Percentiles rank a stretch among this genome's conserved stretches.
These are phyloP conservation scores for Tipula confusa DNA, from an alignment of 2,888 invertebrate species.

Conservation along the genomic window DNA sequence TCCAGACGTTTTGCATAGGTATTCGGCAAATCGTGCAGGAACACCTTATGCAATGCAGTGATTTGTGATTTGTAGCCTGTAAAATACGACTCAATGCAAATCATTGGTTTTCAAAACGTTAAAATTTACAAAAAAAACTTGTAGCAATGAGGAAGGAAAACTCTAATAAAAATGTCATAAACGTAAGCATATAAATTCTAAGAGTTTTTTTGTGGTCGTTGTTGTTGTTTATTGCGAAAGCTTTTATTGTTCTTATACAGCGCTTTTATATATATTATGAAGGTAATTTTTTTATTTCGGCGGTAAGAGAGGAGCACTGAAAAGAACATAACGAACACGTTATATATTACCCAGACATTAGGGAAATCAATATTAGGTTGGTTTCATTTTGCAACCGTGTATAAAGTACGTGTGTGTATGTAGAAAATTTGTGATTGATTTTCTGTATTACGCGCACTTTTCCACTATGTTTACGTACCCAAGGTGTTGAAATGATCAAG, in stretches of 20 bases:
- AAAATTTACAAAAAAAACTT: not conserved
- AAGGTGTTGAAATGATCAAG: not conserved
- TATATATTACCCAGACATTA: slow-evolving; percentile 12
- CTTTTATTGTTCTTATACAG: not conserved
- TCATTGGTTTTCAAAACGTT: not conserved
- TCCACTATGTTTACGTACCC: not conserved
- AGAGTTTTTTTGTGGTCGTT: no score
- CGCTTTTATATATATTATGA: slow-evolving; percentile 3
- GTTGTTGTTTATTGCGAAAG: not conserved
- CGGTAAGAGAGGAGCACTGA: not conserved
- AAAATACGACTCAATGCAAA: not conserved
- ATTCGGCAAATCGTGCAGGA: no score
- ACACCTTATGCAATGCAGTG: not conserved
- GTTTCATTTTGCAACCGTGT: not conserved
- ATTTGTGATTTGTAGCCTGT: not conserved
- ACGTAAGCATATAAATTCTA: slow-evolving; percentile 3
- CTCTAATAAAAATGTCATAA: slow-evolving; percentile 12
- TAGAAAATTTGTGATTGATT: not conserved
- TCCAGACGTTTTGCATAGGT: no score
- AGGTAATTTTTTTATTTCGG: slow-evolving; percentile 25
- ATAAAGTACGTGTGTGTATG: not conserved
- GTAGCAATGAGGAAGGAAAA: not conserved
- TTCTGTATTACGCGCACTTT: not conserved
- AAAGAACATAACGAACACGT: not conserved
- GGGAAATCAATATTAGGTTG: slow-evolving; percentile 21